Percentiles rank a stretch among this genome's conserved stretches.
These are phyloP conservation scores for Menidia menidia DNA, from an alignment of 2,797 vertebrate species.

Conservation along the genomic window DNA sequence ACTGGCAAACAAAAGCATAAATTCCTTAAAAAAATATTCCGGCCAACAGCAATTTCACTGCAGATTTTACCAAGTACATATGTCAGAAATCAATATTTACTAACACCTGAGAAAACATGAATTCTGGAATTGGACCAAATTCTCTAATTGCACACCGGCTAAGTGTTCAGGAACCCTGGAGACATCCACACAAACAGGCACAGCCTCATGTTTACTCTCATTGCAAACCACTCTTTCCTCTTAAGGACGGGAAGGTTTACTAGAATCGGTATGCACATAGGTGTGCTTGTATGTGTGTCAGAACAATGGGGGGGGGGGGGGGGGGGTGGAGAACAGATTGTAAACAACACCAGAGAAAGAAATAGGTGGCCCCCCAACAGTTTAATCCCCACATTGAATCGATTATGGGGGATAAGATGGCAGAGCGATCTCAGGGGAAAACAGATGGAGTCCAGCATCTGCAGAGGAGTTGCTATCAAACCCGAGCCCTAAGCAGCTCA, in stretches of 20 bases:
- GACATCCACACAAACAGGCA: no score
- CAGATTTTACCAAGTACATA: neutral
- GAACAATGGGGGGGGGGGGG: neutral
- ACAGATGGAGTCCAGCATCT: constrained; percentile 44
- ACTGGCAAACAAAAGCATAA: no score
- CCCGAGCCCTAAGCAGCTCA: constrained; percentile 1
- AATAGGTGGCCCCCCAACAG: constrained; percentile 48
- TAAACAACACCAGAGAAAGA: constrained; percentile 57
- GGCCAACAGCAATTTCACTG: no score
- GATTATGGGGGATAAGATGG: constrained; percentile 55
- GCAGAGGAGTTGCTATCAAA: constrained; percentile 29
- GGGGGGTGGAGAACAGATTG: constrained; percentile 19
- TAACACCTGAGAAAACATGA: neutral
- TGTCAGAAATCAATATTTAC: constrained; percentile 1
- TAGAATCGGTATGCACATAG: constrained; percentile 1
- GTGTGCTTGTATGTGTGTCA: neutral
- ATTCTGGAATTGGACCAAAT: neutral
- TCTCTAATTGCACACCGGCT: neutral
- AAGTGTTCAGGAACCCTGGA: no score
- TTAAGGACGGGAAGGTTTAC: neutral
- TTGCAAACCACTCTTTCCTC: constrained; percentile 11
- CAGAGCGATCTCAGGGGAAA: constrained; percentile 29
- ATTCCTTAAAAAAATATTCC: no score
- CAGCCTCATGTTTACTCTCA: constrained; percentile 10
- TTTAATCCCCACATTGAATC: constrained; percentile 46